Base-by-base conservation (phyloP, 2,797 vertebrate species). In the Coranthus polyacanthus region DNA sequence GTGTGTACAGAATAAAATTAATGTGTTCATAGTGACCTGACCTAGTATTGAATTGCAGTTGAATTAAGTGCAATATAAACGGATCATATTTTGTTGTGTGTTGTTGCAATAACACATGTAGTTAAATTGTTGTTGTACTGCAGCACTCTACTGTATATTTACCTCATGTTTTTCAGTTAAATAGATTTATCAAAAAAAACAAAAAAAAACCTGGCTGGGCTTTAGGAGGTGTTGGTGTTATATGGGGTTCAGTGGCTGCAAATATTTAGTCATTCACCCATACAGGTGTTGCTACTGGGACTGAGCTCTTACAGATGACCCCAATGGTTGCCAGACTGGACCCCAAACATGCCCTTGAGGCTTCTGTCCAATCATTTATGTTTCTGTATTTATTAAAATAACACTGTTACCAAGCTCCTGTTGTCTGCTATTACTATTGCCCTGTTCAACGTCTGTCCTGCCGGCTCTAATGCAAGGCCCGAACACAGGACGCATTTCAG, bases 131-230 rank as follows among this genome's bases (percentile, higher is more conserved):
- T 83, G 47, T 75, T 79, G 59, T 57, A 29, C 52, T 52, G 59
- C 46, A 55, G 49, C 68, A 73, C 68, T 70, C 17, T 75, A 75
- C 68, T 76, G 57, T 73, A 72, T 79, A 88, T 84, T 36, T 72
- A 86, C 73, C 41, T 61, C 62, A 69, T 71, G 65, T 72, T 52
- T 81, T 69, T 75, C 57, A 52, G 36, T 47, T 65, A 83, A n/a
- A 87, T 74, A 68, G 71, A 81, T 84, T 77, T 57, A 71, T 63
- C 71, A 67, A 70, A 77, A 79, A 29, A 29, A 6, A 29, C 6
- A 7, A 7, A 29, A 29, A 29, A 29, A 29, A 61, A 49, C 67
- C 44, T 60, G 37, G 38, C 42, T 12, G 50, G 54, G 51, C 53
- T 81, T 75, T 50, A 41, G 44, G 62, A 75, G 67, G 64, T 72